These are phyloP conservation scores for Phrynosoma platyrhinos DNA, from an alignment of 2,113 vertebrate species.

Conservation along the genomic window DNA sequence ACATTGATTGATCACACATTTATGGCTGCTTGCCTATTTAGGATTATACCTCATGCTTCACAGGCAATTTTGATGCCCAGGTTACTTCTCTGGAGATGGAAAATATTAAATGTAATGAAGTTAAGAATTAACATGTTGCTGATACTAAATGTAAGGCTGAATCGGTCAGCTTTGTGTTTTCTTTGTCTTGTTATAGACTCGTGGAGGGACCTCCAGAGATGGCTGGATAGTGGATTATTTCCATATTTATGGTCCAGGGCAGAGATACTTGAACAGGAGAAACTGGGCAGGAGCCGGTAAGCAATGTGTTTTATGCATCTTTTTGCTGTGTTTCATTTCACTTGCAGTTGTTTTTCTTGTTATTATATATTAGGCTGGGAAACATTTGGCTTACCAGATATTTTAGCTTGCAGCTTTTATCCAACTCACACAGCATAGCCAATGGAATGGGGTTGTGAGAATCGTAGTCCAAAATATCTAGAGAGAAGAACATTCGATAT, in stretches of 20 bases:
- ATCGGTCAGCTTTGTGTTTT: neutral
- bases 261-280: slow-evolving; percentile 71
- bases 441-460: too few species aligned
- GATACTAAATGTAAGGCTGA: neutral
- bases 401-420: neutral
- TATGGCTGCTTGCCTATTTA: neutral
- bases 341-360: neutral
- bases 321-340: neutral
- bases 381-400: neutral
- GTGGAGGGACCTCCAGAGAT: slow-evolving; percentile 66
- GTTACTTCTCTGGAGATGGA: neutral
- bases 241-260: slow-evolving; percentile 72
- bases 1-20: neutral
- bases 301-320: neutral
- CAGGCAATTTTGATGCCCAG: neutral
- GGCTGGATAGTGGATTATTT: slow-evolving; percentile 76
- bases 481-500: too few species aligned
- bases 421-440: too few species aligned
- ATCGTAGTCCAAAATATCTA: too few species aligned
- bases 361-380: neutral
- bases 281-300: slow-evolving; percentile 73
- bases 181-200: slow-evolving; percentile 53
- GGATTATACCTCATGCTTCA: neutral
- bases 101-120: neutral
- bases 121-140: neutral